Base-by-base conservation (phyloP, 2,888 invertebrate species). In the Luffia ferchaultella region DNA sequence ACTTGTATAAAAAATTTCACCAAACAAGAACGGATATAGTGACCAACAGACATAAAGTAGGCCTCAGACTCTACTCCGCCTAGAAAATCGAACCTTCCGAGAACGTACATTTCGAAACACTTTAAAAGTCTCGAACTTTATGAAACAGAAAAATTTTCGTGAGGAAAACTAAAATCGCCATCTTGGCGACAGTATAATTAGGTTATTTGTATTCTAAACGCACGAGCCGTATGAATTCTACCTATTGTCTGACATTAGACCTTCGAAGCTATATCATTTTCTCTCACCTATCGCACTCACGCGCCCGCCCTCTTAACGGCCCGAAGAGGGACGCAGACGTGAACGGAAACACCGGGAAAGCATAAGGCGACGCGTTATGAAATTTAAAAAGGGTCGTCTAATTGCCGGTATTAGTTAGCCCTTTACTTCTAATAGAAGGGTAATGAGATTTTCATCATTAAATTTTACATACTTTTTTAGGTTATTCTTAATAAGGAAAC, bases 221-320 rank as follows among this genome's bases (percentile, higher is more conserved):
- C 75, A 71, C 57, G 61, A 60, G 52, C 63, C 73, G 78, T 80
- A 80, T 82, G 82, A 83, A 83, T 83, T 80, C 71, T 78, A 77
- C 79, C 82, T 80, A 83, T 75, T 76, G 78, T 78, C 82, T 80
- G 83, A 80, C 82, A 77, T 79, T 73, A 78, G 83, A 82, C 83
- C 82, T 78, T 65, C 57, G 72, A 54, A 73, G 78, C 78, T 82
- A 82, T 79, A 83, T 82, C 80, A 82, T 79, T 80, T 68, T 54
- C 60, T 76, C 65, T 67, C 78, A 79, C 79, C 79, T 76, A 73
- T 67, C 64, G 63, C 66, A 63, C 69, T 67, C 64, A 62, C 57
- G 58, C 48, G 49, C 46, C 53, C 51, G 50, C 48, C 61, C 61
- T 58, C 58, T 30, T 12, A 12, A 12, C 30, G 30, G 30, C 30